Evolutionary conservation across 2,888 invertebrate species (phyloP), one percentile per base, ranked within the genome.

Genomic region (Stenurella melanura): DNA sequence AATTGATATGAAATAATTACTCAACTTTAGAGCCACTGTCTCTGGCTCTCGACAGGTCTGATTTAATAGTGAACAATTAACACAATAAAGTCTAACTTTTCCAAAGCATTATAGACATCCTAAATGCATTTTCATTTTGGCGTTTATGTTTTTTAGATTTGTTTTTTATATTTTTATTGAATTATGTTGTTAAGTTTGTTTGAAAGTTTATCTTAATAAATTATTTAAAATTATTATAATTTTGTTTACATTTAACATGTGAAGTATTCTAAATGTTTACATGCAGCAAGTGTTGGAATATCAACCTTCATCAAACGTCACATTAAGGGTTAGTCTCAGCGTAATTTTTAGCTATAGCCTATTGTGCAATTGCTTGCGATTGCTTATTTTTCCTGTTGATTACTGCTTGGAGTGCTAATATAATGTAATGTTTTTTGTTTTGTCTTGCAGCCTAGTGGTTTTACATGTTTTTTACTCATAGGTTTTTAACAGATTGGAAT

Each of bases 351-450:
- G 80, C 81, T 82, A 75, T 83, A 80, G 77, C 80, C 84, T 80
- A 82, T 79, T 79, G 81, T 77, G 81, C 81, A 81, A 80, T 80
- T 79, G 81, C 81, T 81, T 81, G 80, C 81, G 79, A 78, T 75
- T 81, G 80, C 80, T 81, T 81, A 77, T 75, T 81, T 82, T 85
- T 83, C 80, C 81, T 87, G 82, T 86, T 86, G 83, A 83, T 87
- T 87, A 87, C 86, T 87, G 89, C 89, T 90, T 90, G 89, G 89
- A 90, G 89, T 90, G 89, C 89, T 90, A 90, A 90, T 90, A 90
- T 89, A 84, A 80, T 84, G 78, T 85, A 73, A 10, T 67, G 67
- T 77, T 75, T 79, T 73, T 81, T 76, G 77, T 82, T 80, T 79
- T 81, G 78, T 79, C 74, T 78, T 81, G 74, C 66, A 71, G 78